Base-by-base conservation (phyloP, 2,113 vertebrate species). In the Salvelinus sp. region DNA sequence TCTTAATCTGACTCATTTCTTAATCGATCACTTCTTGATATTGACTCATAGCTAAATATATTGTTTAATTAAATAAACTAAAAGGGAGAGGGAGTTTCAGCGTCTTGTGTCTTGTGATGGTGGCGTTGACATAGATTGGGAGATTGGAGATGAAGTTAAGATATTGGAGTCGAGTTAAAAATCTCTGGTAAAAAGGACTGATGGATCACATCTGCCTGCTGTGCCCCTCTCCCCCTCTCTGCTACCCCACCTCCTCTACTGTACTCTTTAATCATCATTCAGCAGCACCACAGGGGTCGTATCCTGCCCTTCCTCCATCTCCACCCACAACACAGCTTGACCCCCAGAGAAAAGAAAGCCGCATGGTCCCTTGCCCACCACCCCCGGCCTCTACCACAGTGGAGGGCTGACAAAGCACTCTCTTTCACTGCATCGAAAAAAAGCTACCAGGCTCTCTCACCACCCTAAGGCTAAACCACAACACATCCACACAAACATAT, bases 251-350 rank as follows among this genome's bases (percentile, higher is more conserved):
- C 72, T 63, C 67, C 76, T 69, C 22, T 90, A 91, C 89, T 92
- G 91, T 92, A 92, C 83, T 82, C 77, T 72, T 60, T 73, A 72
- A 81, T 89, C 78, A 79, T 90, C 84, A 90, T 87, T 91, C 86
- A 88, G 72, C 63, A 0, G 75, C 85, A 81, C 87, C 22, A 82
- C 78, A 66, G 83, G 82, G 85, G 75, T 65, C 6, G 44, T 78
- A 86, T 87, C 86, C 87, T 87, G 81, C 76, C 80, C 22, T 65
- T 48, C 64, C 80, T 65, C 66, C 78, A 47, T 65, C 79, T 75
- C 85, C 89, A 75, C 85, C 87, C 82, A 78, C 82, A 74, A 66
- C 75, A 68, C 69, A 48, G 71, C 80, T 68, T 62, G 18, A 14
- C 48, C 80, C 47, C 70, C 1, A 30, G 23, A 50, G 83, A 77